Evolutionary conservation across 2,888 invertebrate species (phyloP), one percentile per base, ranked within the genome.

Genomic region (Noctua fimbriata): DNA sequence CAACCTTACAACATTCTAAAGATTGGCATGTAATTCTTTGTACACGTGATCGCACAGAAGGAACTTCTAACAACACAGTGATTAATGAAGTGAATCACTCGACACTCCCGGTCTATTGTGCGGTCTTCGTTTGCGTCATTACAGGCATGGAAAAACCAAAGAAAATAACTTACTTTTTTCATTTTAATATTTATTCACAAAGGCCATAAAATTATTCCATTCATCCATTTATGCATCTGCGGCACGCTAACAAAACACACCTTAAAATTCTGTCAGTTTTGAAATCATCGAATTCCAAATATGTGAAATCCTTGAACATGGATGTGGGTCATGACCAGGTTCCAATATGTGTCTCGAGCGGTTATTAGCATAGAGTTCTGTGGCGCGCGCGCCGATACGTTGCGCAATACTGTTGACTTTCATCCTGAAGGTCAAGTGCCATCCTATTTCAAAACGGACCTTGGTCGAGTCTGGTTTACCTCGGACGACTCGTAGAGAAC

Each of bases 401-500:
- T 97, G 95, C 95, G 95, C 95, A 96, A 96, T 93, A 92, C 91
- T 96, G 95, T 97, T 97, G 96, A 96, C 97, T 96, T 97, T 97
- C 97, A 96, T 96, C 96, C 96, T 94, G 96, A 96, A 96, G 97
- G 97, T 97, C 96, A 96, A 96, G 96, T 94, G 93, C 95, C 96
- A 96, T 97, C 96, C 96, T 97, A 97, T 96, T 96, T 96, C 96
- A 96, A 96, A 96, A 96, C 92, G 93, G 92, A 96, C 96, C 96
- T 96, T 96, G 96, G 92, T 92, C 94, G 93, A 92, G 93, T 95
- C 95, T 96, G 93, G 96, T 94, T 96, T 94, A 95, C 96, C 96
- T 96, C 96, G 96, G 89, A 91, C 89, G 89, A 92, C 90, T 92
- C 91, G 90, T 90, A 90, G 90, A 94, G 93, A 94, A 94, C 92